phyloP scores from a whole-genome alignment of 2,797 vertebrate genomes.

The Takifugu ocellatus region DNA sequence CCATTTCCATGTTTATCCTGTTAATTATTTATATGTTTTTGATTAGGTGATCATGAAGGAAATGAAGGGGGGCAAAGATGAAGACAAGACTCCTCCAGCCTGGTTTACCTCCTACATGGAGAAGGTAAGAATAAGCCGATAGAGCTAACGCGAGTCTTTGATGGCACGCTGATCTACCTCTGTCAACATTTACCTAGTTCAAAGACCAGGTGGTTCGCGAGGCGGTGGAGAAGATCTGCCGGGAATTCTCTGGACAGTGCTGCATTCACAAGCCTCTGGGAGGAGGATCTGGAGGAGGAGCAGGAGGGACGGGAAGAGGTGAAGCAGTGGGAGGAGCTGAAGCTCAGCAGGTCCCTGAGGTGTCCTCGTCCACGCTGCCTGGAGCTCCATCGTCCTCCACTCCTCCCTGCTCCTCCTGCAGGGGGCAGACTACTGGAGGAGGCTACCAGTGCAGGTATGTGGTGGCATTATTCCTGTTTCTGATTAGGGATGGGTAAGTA shows the following conservation, averaged over 20 bases:
- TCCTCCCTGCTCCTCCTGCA: conserved; percentile 85
- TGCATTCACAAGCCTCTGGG: conserved; percentile 77
- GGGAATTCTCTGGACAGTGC: conserved; percentile 87
- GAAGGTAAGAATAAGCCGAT: conserved; percentile 74
- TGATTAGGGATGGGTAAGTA: too few species aligned
- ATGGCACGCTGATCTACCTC: background rate
- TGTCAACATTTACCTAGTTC: conserved; percentile 71
- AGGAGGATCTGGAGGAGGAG: conserved; percentile 41
- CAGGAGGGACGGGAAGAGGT: conserved; percentile 33
- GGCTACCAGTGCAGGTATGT: conserved; percentile 93
- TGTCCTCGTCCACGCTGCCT: conserved; percentile 65
- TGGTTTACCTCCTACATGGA: conserved; percentile 96
- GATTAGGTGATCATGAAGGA: conserved; percentile 73
- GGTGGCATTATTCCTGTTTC: background rate
- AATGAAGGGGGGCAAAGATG: conserved; percentile 70
- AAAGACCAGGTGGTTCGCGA: conserved; percentile 93
- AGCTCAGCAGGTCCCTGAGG: conserved; percentile 65
- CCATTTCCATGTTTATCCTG: background rate
- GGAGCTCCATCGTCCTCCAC: conserved; percentile 85
- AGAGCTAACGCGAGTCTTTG: background rate
- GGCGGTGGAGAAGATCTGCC: conserved; percentile 90
- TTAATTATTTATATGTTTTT: conserved; percentile 3
- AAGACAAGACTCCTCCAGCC: conserved; percentile 84
- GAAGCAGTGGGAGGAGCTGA: conserved; percentile 48
- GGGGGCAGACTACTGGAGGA: conserved; percentile 82